Percentiles rank a stretch among this genome's conserved stretches.
Evolutionary conservation across 2,797 vertebrate genomes (phyloP).

Genomic region (Odontamblyopus rebecca): DNA sequence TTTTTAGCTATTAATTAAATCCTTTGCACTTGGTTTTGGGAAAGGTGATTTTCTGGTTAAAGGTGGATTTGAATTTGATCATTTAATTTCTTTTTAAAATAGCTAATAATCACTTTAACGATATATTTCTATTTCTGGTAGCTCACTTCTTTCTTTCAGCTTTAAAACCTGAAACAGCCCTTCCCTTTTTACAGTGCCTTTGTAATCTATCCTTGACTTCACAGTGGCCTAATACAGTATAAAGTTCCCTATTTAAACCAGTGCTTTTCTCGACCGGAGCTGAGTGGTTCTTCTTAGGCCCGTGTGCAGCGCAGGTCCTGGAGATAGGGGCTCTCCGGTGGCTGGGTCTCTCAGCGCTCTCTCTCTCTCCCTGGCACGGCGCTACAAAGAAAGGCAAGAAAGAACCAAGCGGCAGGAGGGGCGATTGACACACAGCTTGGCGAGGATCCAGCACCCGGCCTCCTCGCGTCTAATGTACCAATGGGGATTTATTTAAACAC

Average conservation of each 20-base stretch:
- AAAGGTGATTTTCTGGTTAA: not conserved
- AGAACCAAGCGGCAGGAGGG: slow-evolving; percentile 79
- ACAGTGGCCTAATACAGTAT: slow-evolving; percentile 77
- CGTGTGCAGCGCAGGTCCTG: slow-evolving; percentile 78
- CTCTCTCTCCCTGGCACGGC: slow-evolving; percentile 78
- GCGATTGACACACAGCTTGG: slow-evolving; percentile 83
- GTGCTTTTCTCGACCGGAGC: slow-evolving; percentile 73
- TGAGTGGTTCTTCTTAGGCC: slow-evolving; percentile 78
- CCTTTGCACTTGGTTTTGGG: not conserved
- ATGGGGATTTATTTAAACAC: slow-evolving; percentile 95
- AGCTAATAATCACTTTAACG: slow-evolving; percentile 24
- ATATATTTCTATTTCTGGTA: slow-evolving; percentile 35
- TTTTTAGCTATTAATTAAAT: too few species aligned
- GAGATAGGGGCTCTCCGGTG: slow-evolving; percentile 82
- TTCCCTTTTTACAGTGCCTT: slow-evolving; percentile 69
- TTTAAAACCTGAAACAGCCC: slow-evolving; percentile 69
- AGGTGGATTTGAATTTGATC: not conserved
- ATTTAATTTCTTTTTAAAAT: not conserved
- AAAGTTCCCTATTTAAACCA: slow-evolving; percentile 69
- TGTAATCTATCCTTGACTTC: slow-evolving; percentile 76
- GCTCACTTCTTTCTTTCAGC: slow-evolving; percentile 7
- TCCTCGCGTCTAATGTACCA: slow-evolving; percentile 86
- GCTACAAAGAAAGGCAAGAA: slow-evolving; percentile 73
- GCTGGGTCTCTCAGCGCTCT: slow-evolving; percentile 76
- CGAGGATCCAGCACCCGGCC: slow-evolving; percentile 82